Conservation (phyloP, 2,797 vertebrate genomes). For the Rhabdophis nuchalis region DNA sequence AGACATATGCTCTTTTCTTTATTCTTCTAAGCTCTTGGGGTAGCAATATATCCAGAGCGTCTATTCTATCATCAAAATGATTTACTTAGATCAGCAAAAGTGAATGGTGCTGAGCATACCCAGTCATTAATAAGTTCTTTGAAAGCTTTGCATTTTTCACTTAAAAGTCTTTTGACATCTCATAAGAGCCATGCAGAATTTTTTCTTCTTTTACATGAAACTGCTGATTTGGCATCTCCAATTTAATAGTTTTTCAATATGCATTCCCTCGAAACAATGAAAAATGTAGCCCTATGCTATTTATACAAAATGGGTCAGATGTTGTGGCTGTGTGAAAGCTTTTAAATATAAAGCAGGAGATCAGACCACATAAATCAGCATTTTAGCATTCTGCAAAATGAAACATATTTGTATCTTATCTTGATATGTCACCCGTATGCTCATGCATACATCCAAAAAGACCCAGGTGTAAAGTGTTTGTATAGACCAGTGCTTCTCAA, state of each 20-base stretch:
- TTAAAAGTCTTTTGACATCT: neutral
- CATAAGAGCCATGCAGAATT: neutral
- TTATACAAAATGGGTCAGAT: neutral
- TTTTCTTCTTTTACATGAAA: neutral
- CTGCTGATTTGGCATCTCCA: neutral
- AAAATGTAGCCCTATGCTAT: neutral
- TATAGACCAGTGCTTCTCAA: neutral
- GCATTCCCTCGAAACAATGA: neutral
- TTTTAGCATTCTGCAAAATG: neutral
- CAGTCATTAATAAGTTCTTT: slow-evolving; percentile 5
- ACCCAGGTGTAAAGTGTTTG: neutral
- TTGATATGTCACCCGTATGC: neutral
- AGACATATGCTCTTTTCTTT: neutral
- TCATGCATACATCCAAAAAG: neutral
- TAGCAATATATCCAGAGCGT: neutral
- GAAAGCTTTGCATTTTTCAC: slow-evolving; percentile 1
- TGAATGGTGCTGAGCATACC: neutral
- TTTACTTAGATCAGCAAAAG: slow-evolving; percentile 15
- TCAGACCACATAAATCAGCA: neutral
- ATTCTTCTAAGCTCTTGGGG: neutral
- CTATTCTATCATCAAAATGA: neutral
- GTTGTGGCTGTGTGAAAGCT: neutral
- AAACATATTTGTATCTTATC: neutral
- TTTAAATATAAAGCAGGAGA: neutral
- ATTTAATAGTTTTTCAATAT: neutral